These are phyloP conservation scores for Aphyosemion australe DNA, from an alignment of 2,113 vertebrate genomes.

Conservation along the genomic window DNA sequence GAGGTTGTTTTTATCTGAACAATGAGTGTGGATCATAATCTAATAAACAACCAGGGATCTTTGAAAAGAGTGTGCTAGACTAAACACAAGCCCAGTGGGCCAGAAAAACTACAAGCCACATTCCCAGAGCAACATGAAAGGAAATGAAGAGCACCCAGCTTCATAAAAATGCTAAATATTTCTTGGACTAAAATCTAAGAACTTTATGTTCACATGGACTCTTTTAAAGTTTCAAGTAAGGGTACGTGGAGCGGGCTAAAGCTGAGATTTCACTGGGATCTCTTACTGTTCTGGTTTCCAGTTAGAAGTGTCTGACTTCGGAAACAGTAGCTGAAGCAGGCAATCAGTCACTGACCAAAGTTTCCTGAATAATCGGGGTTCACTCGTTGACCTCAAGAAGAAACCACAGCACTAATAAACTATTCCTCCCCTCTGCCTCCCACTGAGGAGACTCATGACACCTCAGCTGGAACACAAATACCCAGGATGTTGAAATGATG, in stretches of 20 bases:
- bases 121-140: slow-evolving; percentile 27
- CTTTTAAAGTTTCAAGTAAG: slow-evolving; percentile 11
- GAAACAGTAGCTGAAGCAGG: slow-evolving; percentile 79
- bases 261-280: neutral
- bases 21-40: slow-evolving; percentile 58
- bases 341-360: slow-evolving; percentile 76
- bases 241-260: neutral
- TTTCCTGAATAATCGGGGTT: slow-evolving; percentile 73
- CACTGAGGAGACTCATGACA: slow-evolving; percentile 24
- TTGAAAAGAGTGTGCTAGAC: slow-evolving; percentile 53
- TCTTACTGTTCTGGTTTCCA: neutral
- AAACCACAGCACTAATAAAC: slow-evolving; percentile 44
- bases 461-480: neutral
- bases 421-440: slow-evolving; percentile 56
- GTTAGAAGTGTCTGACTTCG: slow-evolving; percentile 25
- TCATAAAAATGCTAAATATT: neutral
- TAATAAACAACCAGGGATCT: slow-evolving; percentile 53
- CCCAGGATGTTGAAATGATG: neutral
- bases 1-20: slow-evolving; percentile 48
- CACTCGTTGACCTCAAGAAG: slow-evolving; percentile 61
- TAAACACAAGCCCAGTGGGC: slow-evolving; percentile 53
- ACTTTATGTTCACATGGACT: slow-evolving; percentile 9
- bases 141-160: slow-evolving; percentile 14
- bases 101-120: slow-evolving; percentile 11
- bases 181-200: slow-evolving; percentile 3